Evolutionary conservation across 92 coral and sea anemone genomes (phyloP), one percentile per base, ranked within the genome.

Genomic region (Epizoanthus ramosus): DNA sequence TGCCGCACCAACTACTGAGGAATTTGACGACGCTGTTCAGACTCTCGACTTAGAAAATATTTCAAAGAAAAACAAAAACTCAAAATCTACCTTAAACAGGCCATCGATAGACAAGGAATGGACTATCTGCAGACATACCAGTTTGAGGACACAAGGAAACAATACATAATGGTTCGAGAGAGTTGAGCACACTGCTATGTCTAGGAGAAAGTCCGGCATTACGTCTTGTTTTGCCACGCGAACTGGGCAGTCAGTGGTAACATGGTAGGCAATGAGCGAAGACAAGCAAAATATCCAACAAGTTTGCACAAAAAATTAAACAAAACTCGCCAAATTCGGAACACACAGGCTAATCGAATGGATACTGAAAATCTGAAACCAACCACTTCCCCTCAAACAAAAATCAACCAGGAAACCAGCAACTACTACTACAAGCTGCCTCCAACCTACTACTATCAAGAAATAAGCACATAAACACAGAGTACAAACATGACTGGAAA

Each of bases 81-180:
- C 74, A 71, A 79, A 19, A 74, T 85, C 21, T 88, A 91, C 60
- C 72, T 79, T n/a, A 74, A 74, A 18, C 79, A 83, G 66, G 85
- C 86, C 7, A 25, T 87, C 14, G 86, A 79, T 25, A 87, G 94
- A 69, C 85, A 65, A 52, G 87, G 81, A 84, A 56, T 85, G 88
- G 87, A 89, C 90, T 60, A 71, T 82, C 14, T 66, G 68, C 24
- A 75, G 60, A 63, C 22, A 89, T 18, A 83, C 39, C 8, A 63
- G 84, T 16, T 76, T 91, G 8, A 79, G 74, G 73, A 88, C 92
- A 71, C 80, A 88, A 19, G 94, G 94, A 33, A 91, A 91, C 73
- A 88, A 92, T n/a, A 92, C 93, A 87, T 45, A 84, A 84, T 39
- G 37, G 85, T 84, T 15, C 91, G 84, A 54, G 85, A 28, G 31